Conservation (phyloP, 2,888 invertebrate species). For the Caenorhabditis sp. region DNA sequence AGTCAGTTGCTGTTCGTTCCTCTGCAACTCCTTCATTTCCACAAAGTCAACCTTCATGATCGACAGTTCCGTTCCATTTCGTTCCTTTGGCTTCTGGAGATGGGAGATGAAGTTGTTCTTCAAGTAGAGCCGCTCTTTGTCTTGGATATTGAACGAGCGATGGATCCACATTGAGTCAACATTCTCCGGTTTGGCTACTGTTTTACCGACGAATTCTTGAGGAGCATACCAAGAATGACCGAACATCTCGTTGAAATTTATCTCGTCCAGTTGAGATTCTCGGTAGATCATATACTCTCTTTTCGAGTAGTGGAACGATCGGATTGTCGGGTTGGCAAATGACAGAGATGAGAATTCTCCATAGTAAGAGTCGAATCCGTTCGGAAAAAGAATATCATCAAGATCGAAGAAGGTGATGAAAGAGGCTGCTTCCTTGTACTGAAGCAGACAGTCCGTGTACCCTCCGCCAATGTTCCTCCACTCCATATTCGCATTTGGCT, state of each 20-base stretch:
- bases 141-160: constrained; percentile 37
- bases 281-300: constrained; percentile 20
- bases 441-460: constrained; percentile 65
- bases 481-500: constrained; percentile 64
- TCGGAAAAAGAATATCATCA: constrained; percentile 66
- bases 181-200: constrained; percentile 50
- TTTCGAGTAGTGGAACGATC: constrained; percentile 39
- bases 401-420: constrained; percentile 65
- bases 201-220: constrained; percentile 53
- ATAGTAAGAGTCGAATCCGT: constrained; percentile 52
- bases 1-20: constrained; percentile 1
- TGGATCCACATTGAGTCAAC: constrained; percentile 66
- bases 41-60: constrained; percentile 20
- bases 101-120: constrained; percentile 31
- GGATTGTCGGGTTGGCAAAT: constrained; percentile 19
- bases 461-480: constrained; percentile 66
- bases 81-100: constrained; percentile 29
- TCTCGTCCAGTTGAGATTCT: constrained; percentile 1
- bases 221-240: constrained; percentile 4
- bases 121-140: constrained; percentile 6
- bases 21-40: constrained; percentile 6
- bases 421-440: constrained; percentile 64
- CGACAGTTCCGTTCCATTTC: constrained; percentile 13
- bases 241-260: constrained; percentile 44
- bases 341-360: constrained; percentile 46